These are phyloP conservation scores for Motacilla tschutschensis DNA, from an alignment of 2,113 vertebrate species.

Conservation along the genomic window DNA sequence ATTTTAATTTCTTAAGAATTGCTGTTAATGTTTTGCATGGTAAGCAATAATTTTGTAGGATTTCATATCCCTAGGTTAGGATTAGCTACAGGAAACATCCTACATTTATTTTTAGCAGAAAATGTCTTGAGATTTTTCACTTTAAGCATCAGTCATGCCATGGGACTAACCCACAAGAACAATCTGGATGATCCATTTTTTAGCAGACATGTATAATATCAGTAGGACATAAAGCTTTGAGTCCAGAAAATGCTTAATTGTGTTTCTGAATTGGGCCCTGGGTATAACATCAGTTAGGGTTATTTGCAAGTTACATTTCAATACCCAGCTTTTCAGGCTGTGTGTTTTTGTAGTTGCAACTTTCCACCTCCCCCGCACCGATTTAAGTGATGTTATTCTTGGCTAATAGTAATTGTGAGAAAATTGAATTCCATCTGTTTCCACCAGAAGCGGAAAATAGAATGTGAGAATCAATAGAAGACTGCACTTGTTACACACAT, in stretches of 20 bases:
- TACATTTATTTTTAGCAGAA: neutral
- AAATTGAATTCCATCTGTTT: slow-evolving; percentile 67
- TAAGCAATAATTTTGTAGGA: neutral
- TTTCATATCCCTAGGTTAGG: neutral
- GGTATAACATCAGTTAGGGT: neutral
- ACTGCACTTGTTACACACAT: slow-evolving; percentile 60
- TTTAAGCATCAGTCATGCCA: neutral
- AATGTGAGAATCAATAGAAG: slow-evolving; percentile 67
- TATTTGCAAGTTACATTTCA: slow-evolving; percentile 44
- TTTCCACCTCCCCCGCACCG: slow-evolving; percentile 55
- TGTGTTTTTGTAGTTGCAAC: slow-evolving; percentile 50
- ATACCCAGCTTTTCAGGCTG: slow-evolving; percentile 44
- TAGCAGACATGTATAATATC: neutral
- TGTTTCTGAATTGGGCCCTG: neutral
- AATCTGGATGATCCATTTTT: neutral
- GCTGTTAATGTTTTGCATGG: neutral
- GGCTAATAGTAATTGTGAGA: slow-evolving; percentile 68
- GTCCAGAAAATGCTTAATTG: neutral
- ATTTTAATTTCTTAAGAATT: neutral
- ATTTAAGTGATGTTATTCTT: slow-evolving; percentile 66
- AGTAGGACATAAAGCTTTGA: neutral
- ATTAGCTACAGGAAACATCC: neutral
- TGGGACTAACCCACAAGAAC: neutral
- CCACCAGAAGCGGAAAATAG: slow-evolving; percentile 60
- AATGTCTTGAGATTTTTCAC: neutral